These are phyloP conservation scores for Nixonia krombeini DNA, from an alignment of 1,140 invertebrate species.

Conservation along the genomic window DNA sequence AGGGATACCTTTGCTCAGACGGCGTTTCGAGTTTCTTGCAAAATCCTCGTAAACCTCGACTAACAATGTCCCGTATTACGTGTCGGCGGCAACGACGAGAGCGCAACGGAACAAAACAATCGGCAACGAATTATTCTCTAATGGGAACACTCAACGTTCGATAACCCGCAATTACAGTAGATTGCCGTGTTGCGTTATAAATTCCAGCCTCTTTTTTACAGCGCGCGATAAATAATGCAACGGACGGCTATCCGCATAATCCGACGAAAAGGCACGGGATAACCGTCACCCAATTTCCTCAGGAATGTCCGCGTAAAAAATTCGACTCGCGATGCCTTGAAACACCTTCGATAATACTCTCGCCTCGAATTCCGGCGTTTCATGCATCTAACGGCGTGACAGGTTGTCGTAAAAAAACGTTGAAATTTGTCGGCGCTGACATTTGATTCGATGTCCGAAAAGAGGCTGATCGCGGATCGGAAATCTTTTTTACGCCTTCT, in stretches of 20 bases:
- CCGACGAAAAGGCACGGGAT: slow-evolving; percentile 23
- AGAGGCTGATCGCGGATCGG: too few species aligned
- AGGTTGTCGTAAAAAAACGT: neutral
- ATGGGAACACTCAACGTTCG: slow-evolving; percentile 44
- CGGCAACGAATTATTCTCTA: slow-evolving; percentile 37
- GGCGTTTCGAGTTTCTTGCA: too few species aligned
- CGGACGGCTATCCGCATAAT: slow-evolving; percentile 35
- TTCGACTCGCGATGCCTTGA: neutral
- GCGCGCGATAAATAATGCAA: slow-evolving; percentile 43
- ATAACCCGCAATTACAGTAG: slow-evolving; percentile 44
- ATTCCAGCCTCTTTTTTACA: slow-evolving; percentile 33
- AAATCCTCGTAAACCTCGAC: too few species aligned
- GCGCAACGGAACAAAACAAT: slow-evolving; percentile 42
- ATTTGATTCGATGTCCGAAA: neutral
- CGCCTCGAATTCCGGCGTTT: too few species aligned
- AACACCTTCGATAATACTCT: neutral
- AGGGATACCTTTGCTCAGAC: too few species aligned
- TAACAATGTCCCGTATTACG: slow-evolving; percentile 32
- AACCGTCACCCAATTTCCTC: slow-evolving; percentile 32
- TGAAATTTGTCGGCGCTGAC: neutral
- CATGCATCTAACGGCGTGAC: too few species aligned
- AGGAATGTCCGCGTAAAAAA: too few species aligned
- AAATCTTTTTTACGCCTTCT: too few species aligned
- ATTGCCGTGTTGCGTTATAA: slow-evolving; percentile 46
- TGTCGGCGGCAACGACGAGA: slow-evolving; percentile 8